Base-by-base conservation (phyloP, 2,888 invertebrate genomes). In the Chrysolina oricalcia region DNA sequence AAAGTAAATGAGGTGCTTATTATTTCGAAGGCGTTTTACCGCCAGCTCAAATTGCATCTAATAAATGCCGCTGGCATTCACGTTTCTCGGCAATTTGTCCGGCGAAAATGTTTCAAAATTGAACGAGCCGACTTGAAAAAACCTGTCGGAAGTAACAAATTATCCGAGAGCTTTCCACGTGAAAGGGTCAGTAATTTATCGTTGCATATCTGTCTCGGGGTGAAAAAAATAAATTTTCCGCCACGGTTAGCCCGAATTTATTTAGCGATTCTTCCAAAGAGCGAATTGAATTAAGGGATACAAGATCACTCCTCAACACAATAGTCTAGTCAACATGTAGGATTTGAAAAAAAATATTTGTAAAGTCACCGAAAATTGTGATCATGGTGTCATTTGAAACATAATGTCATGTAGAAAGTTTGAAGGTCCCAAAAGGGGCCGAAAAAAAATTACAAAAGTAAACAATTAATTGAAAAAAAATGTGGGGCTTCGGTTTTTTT, bases 121-220 rank as follows among this genome's bases (percentile, higher is more conserved):
- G n/a, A 66, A 67, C 50, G 67, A 27, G 23, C 41, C 35, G 27
- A 27, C 66, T 23, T 40, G 50, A 68, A 68, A 67, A 68, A 68
- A 67, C 67, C 68, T 53, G 68, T 53, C 68, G 68, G 68, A 68
- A 68, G 68, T 68, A 15, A 68, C 53, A 68, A 68, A 68, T 68
- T 68, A 56, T 50, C 41, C 68, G 48, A n/a, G 48, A 56, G 53
- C 53, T 27, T 53, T 53, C 53, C 53, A 50, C 40, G 53, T 53
- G 68, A 41, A 53, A 53, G 68, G 68, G 68, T 56, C 68, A 68
- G 68, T 56, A 53, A 68, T 68, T 68, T 53, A 68, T 68, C 40
- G 68, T 68, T 21, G 68, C 68, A 53, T 68, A 68, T 68, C 68
- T 68, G 53, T 68, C 68, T 53, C 56, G 40, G 53, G 11, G 50